Percentiles rank a stretch among this genome's conserved stretches.
phyloP scores from a whole-genome alignment of 1,140 invertebrate genomes.

The Brachionus plicatilis region DNA sequence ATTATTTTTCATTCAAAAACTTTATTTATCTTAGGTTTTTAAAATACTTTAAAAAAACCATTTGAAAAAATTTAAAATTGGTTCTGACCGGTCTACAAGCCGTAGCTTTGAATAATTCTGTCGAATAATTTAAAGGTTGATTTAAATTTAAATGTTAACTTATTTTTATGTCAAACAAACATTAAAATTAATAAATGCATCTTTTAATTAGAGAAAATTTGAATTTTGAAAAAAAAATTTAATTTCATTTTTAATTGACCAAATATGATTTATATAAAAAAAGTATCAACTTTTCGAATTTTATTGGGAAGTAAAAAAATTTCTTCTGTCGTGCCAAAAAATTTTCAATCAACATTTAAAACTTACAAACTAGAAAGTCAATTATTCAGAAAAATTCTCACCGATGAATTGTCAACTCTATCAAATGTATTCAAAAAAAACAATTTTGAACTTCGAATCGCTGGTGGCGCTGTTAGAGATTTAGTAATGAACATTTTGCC shows the following conservation, averaged over 20 bases:
- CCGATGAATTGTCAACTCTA: slow-evolving; percentile 4
- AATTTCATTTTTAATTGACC: too few species aligned
- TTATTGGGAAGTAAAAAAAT: not conserved
- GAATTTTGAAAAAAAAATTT: not conserved
- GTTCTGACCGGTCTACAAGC: too few species aligned
- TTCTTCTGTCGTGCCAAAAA: not conserved
- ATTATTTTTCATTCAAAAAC: too few species aligned
- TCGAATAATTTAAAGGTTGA: too few species aligned
- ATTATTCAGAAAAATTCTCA: slow-evolving; percentile 14
- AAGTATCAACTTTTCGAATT: not conserved
- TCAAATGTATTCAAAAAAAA: slow-evolving; percentile 36
- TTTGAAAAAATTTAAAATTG: too few species aligned
- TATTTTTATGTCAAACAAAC: too few species aligned
- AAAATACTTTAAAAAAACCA: too few species aligned
- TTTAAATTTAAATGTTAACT: too few species aligned
- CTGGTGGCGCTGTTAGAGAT: slow-evolving; percentile 91
- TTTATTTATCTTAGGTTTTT: too few species aligned
- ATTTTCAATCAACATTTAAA: not conserved
- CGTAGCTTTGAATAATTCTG: too few species aligned
- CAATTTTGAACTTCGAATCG: slow-evolving; percentile 68
- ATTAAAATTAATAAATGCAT: too few species aligned
- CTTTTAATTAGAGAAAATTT: not conserved
- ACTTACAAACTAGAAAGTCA: not conserved
- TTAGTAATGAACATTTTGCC: slow-evolving; percentile 74
- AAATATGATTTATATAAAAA: not conserved